Evolutionary conservation across 2,888 invertebrate species (phyloP).

Genomic region (Eustalomyia histrio): DNA sequence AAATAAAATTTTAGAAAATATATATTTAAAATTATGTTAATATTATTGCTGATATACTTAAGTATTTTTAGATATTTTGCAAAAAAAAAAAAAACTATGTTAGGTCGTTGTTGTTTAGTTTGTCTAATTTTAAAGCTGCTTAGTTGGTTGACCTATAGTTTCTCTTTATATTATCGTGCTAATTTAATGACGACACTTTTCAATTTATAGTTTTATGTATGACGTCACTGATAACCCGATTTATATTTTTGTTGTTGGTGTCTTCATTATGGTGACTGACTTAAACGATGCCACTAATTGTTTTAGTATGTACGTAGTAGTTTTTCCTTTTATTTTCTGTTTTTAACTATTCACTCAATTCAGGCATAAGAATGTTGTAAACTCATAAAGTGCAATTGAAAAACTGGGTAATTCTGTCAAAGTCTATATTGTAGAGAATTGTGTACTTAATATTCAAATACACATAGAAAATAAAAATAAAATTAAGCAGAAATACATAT

Average conservation of each 20-base stretch:
- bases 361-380: not conserved
- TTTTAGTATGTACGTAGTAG: not conserved
- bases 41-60: not conserved
- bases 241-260: not conserved
- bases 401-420: constrained; percentile 8
- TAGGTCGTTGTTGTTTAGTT: constrained; percentile 10
- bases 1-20: no score
- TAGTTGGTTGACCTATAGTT: constrained; percentile 25
- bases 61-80: no score
- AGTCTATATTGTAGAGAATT: not conserved
- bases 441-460: no score
- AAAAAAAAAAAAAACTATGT: not conserved
- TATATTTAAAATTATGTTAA: not conserved
- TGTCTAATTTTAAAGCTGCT: not conserved
- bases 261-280: not conserved
- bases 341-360: constrained; percentile 6
- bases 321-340: not conserved
- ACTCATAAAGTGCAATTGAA: not conserved
- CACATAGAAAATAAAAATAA: no score
- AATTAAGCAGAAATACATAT: no score
- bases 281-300: constrained; percentile 13
- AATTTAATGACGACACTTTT: constrained; percentile 57
- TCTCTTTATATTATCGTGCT: constrained; percentile 15
- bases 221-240: constrained; percentile 59
- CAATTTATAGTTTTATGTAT: constrained; percentile 20